Conservation (phyloP, 2,113 vertebrate species). For the Macaca mulatta region DNA sequence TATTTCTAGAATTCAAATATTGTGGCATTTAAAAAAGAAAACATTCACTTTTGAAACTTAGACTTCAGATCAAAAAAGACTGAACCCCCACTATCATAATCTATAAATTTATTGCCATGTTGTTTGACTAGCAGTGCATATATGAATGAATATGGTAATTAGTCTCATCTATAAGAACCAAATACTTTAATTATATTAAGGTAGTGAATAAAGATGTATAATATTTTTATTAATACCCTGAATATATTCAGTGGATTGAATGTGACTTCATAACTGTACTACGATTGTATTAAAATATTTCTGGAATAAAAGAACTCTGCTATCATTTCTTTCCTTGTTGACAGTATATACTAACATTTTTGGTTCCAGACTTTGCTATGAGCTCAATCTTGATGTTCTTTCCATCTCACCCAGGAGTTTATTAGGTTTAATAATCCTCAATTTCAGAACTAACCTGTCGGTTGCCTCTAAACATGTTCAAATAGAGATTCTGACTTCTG, state of each 20-base stretch:
- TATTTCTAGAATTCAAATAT: constrained; percentile 59
- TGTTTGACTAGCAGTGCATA: constrained; percentile 55
- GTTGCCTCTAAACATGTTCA: neutral
- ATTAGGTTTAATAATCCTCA: neutral
- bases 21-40: constrained; percentile 60
- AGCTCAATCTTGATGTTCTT: constrained; percentile 23
- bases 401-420: constrained; percentile 4
- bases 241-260: constrained; percentile 67
- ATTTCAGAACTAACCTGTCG: constrained; percentile 15
- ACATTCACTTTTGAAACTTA: constrained; percentile 69
- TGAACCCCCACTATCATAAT: constrained; percentile 49
- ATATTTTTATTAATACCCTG: constrained; percentile 74
- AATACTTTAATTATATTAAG: constrained; percentile 77
- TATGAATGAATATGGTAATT: constrained; percentile 44
- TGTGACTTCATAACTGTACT: constrained; percentile 79
- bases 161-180: constrained; percentile 79
- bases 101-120: constrained; percentile 41
- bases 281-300: constrained; percentile 81
- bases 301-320: constrained; percentile 66
- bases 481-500: neutral
- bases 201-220: constrained; percentile 76
- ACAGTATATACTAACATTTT: neutral
- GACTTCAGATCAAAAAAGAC: constrained; percentile 42
- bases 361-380: constrained; percentile 16
- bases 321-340: constrained; percentile 35